Evolutionary conservation across 1,140 invertebrate genomes (phyloP).

Genomic region (Nephotettix cincticeps): DNA sequence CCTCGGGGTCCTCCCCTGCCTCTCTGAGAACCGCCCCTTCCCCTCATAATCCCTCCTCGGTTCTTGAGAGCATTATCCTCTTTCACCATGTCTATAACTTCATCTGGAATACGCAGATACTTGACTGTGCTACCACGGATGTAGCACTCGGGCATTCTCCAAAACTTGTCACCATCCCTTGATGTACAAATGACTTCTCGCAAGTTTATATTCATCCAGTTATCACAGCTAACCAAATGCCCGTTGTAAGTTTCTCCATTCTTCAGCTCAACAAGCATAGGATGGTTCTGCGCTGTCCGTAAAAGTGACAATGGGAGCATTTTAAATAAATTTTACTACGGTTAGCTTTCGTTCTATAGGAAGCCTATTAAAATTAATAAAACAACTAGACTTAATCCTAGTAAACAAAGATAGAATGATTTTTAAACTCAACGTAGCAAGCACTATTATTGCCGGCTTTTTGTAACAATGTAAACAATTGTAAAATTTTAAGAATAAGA

Average conservation of each 20-base stretch:
- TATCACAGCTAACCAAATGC: conserved; percentile 97
- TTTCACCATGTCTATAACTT: conserved; percentile 98
- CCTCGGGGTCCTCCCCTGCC: conserved; percentile 52
- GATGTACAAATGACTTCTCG: conserved; percentile 99
- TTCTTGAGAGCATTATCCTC: conserved; percentile 79
- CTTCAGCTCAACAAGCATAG: conserved; percentile 98
- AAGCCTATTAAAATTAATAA: too few relatives aligned
- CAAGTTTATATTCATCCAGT: conserved; percentile 99
- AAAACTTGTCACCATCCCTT: conserved; percentile 99
- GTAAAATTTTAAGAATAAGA: too few relatives aligned
- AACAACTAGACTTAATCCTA: too few relatives aligned
- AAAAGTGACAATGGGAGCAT: too few relatives aligned
- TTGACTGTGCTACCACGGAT: conserved; percentile 99
- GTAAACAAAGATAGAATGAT: too few relatives aligned
- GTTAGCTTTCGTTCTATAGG: too few relatives aligned
- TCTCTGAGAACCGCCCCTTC: conserved; percentile 62
- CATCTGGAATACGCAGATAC: conserved; percentile 97
- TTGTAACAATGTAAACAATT: too few relatives aligned
- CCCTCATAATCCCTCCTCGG: conserved; percentile 66
- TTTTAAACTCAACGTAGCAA: too few relatives aligned
- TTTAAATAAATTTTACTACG: too few relatives aligned
- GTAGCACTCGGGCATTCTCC: conserved; percentile 99
- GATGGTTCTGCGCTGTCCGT: too few relatives aligned
- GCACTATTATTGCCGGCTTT: too few relatives aligned
- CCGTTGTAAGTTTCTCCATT: conserved; percentile 99